phyloP scores from a whole-genome alignment of 2,888 invertebrate genomes.

The Agrochola macilenta region DNA sequence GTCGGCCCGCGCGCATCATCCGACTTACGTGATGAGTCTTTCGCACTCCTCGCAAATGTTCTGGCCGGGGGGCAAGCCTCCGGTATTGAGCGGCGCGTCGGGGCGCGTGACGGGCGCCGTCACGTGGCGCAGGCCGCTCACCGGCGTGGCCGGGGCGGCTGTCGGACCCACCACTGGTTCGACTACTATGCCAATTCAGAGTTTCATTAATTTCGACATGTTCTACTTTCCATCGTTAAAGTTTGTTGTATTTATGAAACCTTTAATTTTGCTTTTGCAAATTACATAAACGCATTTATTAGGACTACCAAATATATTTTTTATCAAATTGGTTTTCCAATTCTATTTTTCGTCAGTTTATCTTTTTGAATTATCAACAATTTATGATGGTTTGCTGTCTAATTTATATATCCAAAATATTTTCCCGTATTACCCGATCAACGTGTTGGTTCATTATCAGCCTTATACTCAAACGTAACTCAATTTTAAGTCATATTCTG shows the following conservation, averaged over 20 bases:
- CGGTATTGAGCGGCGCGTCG: constrained; percentile 91
- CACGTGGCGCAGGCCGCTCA: constrained; percentile 93
- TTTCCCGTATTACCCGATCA: constrained; percentile 3
- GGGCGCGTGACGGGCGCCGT: constrained; percentile 93
- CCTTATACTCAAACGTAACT: constrained; percentile 14
- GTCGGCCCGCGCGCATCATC: constrained; percentile 91
- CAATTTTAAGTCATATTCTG: constrained; percentile 13
- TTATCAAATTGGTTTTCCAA: neutral
- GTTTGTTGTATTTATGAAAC: neutral
- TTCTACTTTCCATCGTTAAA: constrained; percentile 11
- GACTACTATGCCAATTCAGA: constrained; percentile 79
- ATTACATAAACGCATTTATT: neutral
- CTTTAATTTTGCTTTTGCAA: constrained; percentile 12
- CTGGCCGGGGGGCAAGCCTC: constrained; percentile 95
- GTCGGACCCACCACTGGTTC: constrained; percentile 73
- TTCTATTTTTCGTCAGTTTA: neutral
- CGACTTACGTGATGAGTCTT: constrained; percentile 99
- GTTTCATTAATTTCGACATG: constrained; percentile 65
- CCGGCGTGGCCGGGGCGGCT: constrained; percentile 82
- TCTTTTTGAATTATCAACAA: neutral
- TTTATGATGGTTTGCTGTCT: neutral
- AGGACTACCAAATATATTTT: neutral
- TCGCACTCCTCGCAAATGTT: constrained; percentile 99
- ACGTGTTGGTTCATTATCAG: constrained; percentile 2
- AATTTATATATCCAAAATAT: neutral